Evolutionary conservation across 2,797 vertebrate genomes (phyloP).

Genomic region (Melanotaenia pygmaea): DNA sequence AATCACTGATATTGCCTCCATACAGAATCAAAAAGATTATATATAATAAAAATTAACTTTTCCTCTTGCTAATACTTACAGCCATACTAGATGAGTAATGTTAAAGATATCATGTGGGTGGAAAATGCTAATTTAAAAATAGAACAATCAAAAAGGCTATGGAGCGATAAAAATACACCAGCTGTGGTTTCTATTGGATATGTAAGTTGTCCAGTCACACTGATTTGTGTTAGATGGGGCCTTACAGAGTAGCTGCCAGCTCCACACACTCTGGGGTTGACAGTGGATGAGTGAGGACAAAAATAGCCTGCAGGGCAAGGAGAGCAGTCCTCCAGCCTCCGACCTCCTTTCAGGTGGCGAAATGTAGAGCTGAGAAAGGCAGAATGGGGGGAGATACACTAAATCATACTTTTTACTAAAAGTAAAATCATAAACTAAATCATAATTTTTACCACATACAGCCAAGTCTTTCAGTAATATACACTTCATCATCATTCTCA

Average conservation of each 20-base stretch:
- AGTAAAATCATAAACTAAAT: background rate
- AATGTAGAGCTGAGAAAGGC: conserved; percentile 85
- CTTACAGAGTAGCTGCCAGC: conserved; percentile 92
- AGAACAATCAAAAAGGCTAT: conserved; percentile 48
- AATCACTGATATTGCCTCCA: conserved; percentile 17
- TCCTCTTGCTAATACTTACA: conserved; percentile 51
- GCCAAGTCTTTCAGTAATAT: conserved; percentile 2
- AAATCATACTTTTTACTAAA: conserved; percentile 10
- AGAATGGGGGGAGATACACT: background rate
- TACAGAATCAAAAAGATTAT: conserved; percentile 15
- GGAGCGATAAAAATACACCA: conserved; percentile 37
- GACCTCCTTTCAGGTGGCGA: conserved; percentile 77
- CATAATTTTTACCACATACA: conserved; percentile 3
- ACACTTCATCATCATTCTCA: background rate
- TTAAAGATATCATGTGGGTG: conserved; percentile 55
- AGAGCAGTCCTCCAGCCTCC: conserved; percentile 81
- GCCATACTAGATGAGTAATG: conserved; percentile 60
- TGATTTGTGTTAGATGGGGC: conserved; percentile 47
- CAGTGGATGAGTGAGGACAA: conserved; percentile 87
- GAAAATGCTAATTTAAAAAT: conserved; percentile 62
- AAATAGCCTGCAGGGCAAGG: conserved; percentile 88
- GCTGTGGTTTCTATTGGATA: conserved; percentile 43
- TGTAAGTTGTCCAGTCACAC: conserved; percentile 44
- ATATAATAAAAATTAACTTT: conserved; percentile 29
- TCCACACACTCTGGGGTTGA: conserved; percentile 83